Percentiles rank a stretch among this genome's conserved stretches.
These are phyloP conservation scores for Nomada ruficornis DNA, from an alignment of 2,888 invertebrate genomes.

Conservation along the genomic window DNA sequence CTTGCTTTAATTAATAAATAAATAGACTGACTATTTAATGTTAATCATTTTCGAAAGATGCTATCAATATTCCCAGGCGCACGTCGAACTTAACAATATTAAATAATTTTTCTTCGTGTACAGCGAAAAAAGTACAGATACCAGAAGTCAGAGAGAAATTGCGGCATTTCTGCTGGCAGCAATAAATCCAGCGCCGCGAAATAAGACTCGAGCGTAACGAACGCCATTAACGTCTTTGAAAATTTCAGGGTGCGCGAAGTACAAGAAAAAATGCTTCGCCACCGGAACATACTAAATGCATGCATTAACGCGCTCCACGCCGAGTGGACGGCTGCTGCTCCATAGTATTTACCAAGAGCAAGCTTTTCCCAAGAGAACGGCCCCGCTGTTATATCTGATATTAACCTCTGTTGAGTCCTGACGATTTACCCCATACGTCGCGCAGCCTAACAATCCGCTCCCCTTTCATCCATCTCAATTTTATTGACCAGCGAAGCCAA, in stretches of 20 bases:
- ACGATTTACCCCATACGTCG: neutral
- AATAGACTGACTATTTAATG: too few species aligned
- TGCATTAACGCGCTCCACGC: neutral
- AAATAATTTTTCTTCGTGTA: too few species aligned
- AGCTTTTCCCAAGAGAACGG: neutral
- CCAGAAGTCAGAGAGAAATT: too few species aligned
- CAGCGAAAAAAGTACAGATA: too few species aligned
- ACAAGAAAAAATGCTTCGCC: neutral
- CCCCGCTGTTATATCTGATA: neutral
- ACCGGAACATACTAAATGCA: neutral
- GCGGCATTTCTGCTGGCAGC: neutral
- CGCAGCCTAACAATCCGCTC: neutral
- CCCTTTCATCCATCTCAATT: neutral
- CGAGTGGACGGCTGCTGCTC: neutral
- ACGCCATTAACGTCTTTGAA: neutral
- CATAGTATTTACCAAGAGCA: neutral
- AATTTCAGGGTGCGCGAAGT: neutral
- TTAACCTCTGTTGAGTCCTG: neutral
- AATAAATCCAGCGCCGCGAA: neutral
- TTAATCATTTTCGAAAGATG: too few species aligned
- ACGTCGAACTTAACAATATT: too few species aligned
- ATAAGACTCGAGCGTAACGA: too few species aligned
- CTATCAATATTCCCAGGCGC: too few species aligned
- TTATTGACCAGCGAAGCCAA: neutral
- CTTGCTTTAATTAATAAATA: too few species aligned